phyloP scores from a whole-genome alignment of 2,113 vertebrate species.

The Tychaedon coryphoeus region DNA sequence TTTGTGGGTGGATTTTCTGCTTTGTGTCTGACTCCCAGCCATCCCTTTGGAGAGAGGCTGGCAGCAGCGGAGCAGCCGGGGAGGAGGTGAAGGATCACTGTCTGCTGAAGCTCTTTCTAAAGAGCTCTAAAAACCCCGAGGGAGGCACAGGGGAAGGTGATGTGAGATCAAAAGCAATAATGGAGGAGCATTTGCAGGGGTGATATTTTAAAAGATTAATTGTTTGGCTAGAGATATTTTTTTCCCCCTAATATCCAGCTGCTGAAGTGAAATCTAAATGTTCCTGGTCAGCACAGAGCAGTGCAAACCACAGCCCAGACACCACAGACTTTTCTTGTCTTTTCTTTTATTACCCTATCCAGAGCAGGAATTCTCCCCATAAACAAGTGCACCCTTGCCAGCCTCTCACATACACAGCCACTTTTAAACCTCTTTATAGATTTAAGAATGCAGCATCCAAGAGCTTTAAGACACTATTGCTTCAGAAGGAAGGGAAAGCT shows the following conservation, averaged over 20 bases:
- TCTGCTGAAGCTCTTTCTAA: background rate
- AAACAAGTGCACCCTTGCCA: background rate
- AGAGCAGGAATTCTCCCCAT: background rate
- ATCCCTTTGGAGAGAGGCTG: background rate
- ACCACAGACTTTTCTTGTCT: background rate
- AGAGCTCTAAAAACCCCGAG: background rate
- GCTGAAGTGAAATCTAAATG: background rate
- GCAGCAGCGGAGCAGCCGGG: background rate
- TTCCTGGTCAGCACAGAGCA: background rate
- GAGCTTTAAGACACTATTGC: slow-evolving; percentile 35
- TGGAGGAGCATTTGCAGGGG: background rate
- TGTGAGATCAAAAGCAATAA: slow-evolving; percentile 24
- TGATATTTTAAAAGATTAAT: background rate
- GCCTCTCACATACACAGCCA: background rate
- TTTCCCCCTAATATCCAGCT: background rate
- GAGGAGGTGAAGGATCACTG: slow-evolving; percentile 13
- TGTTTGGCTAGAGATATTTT: background rate
- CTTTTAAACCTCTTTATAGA: slow-evolving; percentile 17
- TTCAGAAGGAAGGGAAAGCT: slow-evolving; percentile 32
- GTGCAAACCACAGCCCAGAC: background rate
- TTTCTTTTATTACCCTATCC: background rate
- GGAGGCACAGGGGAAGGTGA: background rate
- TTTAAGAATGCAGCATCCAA: slow-evolving; percentile 3
- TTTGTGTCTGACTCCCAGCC: background rate
- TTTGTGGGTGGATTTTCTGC: background rate